Conservation (phyloP, 1,140 invertebrate genomes). For the Penaeus vannamei region DNA sequence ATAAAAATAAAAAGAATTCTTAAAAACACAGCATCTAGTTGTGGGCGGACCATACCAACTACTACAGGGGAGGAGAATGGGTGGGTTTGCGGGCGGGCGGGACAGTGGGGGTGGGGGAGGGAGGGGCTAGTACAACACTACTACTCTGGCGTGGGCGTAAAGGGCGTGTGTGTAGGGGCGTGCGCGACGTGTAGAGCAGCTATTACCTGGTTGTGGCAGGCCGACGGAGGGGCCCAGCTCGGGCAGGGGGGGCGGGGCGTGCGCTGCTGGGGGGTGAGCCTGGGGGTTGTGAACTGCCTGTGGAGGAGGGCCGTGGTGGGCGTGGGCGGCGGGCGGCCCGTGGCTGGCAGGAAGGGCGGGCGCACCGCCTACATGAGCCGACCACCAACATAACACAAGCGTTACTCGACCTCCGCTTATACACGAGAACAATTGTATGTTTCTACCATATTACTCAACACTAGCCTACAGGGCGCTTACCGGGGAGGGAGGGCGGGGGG, state of each 20-base stretch:
- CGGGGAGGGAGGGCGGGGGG: background rate
- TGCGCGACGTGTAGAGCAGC: conserved; percentile 1
- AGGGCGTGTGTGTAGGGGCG: background rate
- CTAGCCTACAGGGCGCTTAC: background rate
- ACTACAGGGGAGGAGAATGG: background rate
- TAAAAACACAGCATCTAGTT: no score
- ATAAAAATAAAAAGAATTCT: no score
- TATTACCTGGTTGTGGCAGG: conserved; percentile 67
- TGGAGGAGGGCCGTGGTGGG: conserved; percentile 62
- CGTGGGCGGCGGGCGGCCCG: conserved; percentile 67
- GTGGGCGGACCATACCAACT: no score
- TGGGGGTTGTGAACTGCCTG: conserved; percentile 56
- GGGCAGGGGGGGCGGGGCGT: conserved; percentile 67
- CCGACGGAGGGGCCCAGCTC: conserved; percentile 67
- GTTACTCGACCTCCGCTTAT: conserved; percentile 1
- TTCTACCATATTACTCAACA: background rate
- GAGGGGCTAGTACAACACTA: background rate
- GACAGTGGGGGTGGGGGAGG: conserved; percentile 18
- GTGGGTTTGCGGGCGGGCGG: background rate
- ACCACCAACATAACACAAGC: conserved; percentile 23
- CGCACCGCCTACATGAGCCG: conserved; percentile 51
- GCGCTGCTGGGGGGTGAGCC: conserved; percentile 63
- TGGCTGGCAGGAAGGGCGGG: conserved; percentile 59
- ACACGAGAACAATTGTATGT: background rate
- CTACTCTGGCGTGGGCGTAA: background rate